Evolutionary conservation across 1,140 invertebrate genomes (phyloP).

Genomic region (Polyergus mexicanus): DNA sequence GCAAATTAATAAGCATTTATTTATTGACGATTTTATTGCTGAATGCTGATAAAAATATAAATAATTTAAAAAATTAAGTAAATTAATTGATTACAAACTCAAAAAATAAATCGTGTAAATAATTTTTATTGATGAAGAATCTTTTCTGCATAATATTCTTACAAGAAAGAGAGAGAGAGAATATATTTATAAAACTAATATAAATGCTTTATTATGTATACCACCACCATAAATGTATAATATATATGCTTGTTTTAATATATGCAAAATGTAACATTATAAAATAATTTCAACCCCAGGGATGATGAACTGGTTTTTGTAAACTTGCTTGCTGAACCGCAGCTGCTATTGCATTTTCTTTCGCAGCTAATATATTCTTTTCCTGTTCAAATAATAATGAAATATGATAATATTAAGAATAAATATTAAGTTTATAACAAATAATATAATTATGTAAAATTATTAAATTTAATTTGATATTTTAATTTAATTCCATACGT

Average conservation of each 20-base stretch:
- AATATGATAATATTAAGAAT: constrained; percentile 14
- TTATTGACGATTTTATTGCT: neutral
- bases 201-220: constrained; percentile 25
- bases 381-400: constrained; percentile 68
- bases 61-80: neutral
- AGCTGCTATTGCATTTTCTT: constrained; percentile 83
- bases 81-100: neutral
- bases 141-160: constrained; percentile 61
- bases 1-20: neutral
- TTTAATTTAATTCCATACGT: neutral
- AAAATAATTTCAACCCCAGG: constrained; percentile 75
- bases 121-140: constrained; percentile 58
- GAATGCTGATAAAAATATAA: neutral
- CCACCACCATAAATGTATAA: constrained; percentile 61
- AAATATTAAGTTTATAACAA: constrained; percentile 31
- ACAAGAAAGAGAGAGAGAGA: neutral
- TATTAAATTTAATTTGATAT: neutral
- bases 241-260: neutral
- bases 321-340: constrained; percentile 79
- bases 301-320: constrained; percentile 77
- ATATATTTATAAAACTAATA: constrained; percentile 27
- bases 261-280: neutral
- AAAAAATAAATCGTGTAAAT: constrained; percentile 10
- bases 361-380: constrained; percentile 82
- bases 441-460: neutral